These are phyloP conservation scores for Zaprionus nigranus DNA, from an alignment of 1,140 invertebrate species.

Conservation along the genomic window DNA sequence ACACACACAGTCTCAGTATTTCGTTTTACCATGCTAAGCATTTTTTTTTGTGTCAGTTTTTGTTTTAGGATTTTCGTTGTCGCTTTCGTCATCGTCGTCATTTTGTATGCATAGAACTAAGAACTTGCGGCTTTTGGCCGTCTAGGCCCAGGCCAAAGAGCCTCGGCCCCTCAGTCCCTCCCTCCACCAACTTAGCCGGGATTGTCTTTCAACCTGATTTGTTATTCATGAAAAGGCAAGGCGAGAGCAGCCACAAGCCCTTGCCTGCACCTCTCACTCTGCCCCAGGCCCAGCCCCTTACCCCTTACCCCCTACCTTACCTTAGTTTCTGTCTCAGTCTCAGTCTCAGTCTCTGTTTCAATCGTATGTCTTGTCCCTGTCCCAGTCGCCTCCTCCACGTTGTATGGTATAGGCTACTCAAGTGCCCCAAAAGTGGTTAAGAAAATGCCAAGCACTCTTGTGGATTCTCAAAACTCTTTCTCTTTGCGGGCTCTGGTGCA, in stretches of 20 bases:
- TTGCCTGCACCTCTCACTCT: background rate
- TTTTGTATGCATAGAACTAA: slow-evolving; percentile 68
- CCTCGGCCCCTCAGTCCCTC: slow-evolving; percentile 26
- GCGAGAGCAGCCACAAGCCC: slow-evolving; percentile 14
- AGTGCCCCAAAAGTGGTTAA: slow-evolving; percentile 70
- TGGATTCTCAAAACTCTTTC: slow-evolving; percentile 44
- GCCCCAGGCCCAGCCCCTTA: background rate
- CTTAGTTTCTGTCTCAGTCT: background rate
- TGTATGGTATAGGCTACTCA: slow-evolving; percentile 4
- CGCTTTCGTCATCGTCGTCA: slow-evolving; percentile 29
- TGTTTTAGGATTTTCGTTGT: slow-evolving; percentile 68
- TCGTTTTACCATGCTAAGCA: slow-evolving; percentile 58
- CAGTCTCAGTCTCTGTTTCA: too few relatives aligned
- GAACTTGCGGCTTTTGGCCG: slow-evolving; percentile 76
- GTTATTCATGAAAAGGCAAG: slow-evolving; percentile 76
- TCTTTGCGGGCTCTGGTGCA: slow-evolving; percentile 53
- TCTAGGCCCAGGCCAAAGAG: slow-evolving; percentile 50
- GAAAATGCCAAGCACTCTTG: slow-evolving; percentile 74
- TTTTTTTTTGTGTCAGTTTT: slow-evolving; percentile 57
- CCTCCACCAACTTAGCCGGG: slow-evolving; percentile 24
- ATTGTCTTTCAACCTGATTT: slow-evolving; percentile 81
- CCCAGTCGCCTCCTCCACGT: background rate
- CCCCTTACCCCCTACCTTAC: background rate
- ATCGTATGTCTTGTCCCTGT: background rate
- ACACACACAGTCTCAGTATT: background rate